These are phyloP conservation scores for Drosophila fuyamai DNA, from an alignment of 1,140 invertebrate genomes.

Conservation along the genomic window DNA sequence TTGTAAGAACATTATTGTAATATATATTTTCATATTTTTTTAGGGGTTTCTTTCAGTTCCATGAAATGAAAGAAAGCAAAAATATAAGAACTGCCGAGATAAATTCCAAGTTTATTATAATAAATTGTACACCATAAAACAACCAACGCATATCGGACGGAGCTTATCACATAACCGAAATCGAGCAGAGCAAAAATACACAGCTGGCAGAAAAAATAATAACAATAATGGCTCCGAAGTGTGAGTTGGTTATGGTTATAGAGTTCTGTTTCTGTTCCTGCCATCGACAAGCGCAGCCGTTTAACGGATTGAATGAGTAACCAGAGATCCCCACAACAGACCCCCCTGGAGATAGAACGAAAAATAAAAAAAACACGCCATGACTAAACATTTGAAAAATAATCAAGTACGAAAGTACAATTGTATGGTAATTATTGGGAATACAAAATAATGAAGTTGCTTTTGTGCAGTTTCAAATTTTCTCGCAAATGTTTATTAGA, in stretches of 20 bases:
- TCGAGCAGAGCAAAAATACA: conserved; percentile 11
- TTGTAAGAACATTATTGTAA: no score
- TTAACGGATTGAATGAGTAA: conserved; percentile 26
- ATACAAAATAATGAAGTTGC: conserved; percentile 27
- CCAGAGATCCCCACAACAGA: conserved; percentile 20
- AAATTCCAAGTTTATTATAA: conserved; percentile 14
- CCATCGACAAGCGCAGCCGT: neutral
- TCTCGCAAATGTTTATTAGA: conserved; percentile 1
- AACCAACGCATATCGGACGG: neutral
- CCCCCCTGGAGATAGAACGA: conserved; percentile 14
- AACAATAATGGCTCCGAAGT: conserved; percentile 7
- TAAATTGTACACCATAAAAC: conserved; percentile 1
- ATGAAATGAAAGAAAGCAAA: no score
- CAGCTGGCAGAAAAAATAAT: conserved; percentile 20
- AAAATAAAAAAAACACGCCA: conserved; percentile 33
- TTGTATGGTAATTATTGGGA: conserved; percentile 36
- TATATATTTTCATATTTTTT: no score
- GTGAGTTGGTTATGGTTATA: conserved; percentile 21
- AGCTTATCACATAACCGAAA: conserved; percentile 13
- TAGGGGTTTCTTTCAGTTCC: no score
- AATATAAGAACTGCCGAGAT: neutral
- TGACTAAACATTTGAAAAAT: conserved; percentile 51
- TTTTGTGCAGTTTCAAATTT: neutral
- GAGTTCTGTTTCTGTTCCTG: conserved; percentile 30
- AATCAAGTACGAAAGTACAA: conserved; percentile 40